phyloP scores from a whole-genome alignment of 2,888 invertebrate species.

The Troilus luridus region DNA sequence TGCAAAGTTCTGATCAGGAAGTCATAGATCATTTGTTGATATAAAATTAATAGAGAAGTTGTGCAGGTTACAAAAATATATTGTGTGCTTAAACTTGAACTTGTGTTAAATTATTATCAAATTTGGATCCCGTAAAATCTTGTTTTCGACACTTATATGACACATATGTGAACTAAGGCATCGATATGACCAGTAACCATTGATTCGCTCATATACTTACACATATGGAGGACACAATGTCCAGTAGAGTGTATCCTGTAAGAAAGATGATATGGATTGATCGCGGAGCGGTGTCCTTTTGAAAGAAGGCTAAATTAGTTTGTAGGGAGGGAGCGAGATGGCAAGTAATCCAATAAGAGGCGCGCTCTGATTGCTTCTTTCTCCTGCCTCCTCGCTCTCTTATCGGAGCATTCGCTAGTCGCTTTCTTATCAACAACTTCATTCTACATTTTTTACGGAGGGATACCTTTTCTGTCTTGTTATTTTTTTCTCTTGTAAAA shows the following conservation, averaged over 20 bases:
- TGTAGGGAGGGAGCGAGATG: constrained; percentile 39
- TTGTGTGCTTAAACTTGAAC: no score
- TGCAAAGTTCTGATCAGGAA: no score
- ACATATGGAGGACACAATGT: neutral
- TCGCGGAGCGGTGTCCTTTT: constrained; percentile 28
- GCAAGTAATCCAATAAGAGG: constrained; percentile 46
- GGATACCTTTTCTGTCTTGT: neutral
- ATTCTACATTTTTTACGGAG: neutral
- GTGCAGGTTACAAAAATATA: no score
- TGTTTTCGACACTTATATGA: no score
- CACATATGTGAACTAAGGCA: no score
- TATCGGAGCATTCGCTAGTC: neutral
- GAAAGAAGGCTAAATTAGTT: constrained; percentile 52
- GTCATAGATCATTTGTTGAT: no score
- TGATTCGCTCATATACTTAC: neutral
- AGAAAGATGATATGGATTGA: constrained; percentile 14
- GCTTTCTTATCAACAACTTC: constrained; percentile 11
- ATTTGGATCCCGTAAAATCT: no score
- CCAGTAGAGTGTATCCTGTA: neutral
- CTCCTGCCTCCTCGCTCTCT: neutral
- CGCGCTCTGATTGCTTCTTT: constrained; percentile 27
- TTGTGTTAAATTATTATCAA: no score
- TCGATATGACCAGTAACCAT: no score
- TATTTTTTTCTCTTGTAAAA: neutral
- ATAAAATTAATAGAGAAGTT: no score